Percentiles rank a stretch among this genome's conserved stretches.
Evolutionary conservation across 1,140 invertebrate genomes (phyloP).

Genomic region (Anthonomus grandis): DNA sequence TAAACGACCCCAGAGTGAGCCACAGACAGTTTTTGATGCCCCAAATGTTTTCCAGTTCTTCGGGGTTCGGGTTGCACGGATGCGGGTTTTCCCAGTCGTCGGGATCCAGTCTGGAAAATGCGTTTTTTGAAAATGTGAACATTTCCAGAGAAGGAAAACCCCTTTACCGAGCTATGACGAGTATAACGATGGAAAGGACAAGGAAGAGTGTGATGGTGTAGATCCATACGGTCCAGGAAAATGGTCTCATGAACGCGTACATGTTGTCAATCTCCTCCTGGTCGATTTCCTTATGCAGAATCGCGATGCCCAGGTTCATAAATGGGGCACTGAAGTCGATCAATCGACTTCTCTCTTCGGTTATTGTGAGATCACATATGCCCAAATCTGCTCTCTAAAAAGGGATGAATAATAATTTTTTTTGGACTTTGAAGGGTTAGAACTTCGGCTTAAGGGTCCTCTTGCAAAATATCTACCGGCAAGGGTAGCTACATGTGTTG

Average conservation of each 20-base stretch:
- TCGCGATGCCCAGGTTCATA: constrained; percentile 83
- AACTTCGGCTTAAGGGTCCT: too few species aligned
- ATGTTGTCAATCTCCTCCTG: constrained; percentile 68
- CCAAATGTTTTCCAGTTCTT: constrained; percentile 77
- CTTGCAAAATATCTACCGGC: too few species aligned
- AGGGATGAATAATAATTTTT: too few species aligned
- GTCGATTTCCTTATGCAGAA: constrained; percentile 71
- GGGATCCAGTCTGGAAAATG: constrained; percentile 66
- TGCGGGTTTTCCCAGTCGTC: constrained; percentile 88
- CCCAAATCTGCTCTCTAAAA: constrained; percentile 84
- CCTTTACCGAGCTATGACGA: constrained; percentile 29
- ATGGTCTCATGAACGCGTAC: constrained; percentile 84
- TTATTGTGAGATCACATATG: constrained; percentile 90
- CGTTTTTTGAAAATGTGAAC: neutral
- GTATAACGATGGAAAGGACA: constrained; percentile 61
- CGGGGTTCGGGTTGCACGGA: constrained; percentile 76
- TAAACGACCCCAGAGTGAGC: constrained; percentile 76
- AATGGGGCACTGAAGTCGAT: constrained; percentile 91
- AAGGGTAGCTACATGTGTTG: too few species aligned
- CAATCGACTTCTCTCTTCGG: constrained; percentile 72
- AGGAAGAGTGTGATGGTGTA: constrained; percentile 86
- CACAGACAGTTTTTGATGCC: constrained; percentile 72
- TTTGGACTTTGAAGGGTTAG: too few species aligned
- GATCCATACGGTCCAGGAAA: constrained; percentile 89
- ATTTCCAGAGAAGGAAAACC: neutral